phyloP scores from a whole-genome alignment of 2,797 vertebrate species.

The Gallinago stenura region DNA sequence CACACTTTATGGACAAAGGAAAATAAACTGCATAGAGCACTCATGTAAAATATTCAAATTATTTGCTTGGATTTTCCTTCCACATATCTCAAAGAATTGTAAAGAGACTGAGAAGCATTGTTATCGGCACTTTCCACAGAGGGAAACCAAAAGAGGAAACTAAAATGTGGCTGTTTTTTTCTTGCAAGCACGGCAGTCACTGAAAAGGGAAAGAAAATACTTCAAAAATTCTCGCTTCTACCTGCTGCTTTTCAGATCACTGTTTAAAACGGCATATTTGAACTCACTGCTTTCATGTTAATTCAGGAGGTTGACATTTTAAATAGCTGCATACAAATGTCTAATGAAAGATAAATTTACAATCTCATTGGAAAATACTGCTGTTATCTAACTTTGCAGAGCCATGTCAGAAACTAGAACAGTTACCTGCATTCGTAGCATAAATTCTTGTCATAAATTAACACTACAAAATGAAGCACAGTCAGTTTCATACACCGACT shows the following conservation, averaged over 20 bases:
- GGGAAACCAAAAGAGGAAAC: not conserved
- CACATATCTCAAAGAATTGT: not conserved
- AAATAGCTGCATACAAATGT: not conserved
- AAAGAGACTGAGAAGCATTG: not conserved
- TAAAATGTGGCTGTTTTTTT: not conserved
- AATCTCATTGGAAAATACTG: not conserved
- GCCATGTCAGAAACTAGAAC: not conserved
- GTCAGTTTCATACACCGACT: not conserved
- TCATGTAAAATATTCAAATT: not conserved
- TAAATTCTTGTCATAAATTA: slow-evolving; percentile 12
- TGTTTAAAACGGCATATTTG: not conserved
- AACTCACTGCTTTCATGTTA: not conserved
- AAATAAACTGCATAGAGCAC: not conserved
- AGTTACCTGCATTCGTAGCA: not conserved
- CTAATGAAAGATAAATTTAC: not conserved
- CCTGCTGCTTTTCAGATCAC: not conserved
- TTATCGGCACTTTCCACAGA: not conserved
- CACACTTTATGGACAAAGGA: not conserved
- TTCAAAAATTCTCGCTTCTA: not conserved
- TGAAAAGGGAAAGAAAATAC: not conserved
- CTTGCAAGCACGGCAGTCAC: not conserved
- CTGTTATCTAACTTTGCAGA: not conserved
- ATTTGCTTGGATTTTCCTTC: not conserved
- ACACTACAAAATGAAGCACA: slow-evolving; percentile 1
- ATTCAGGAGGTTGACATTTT: not conserved